These are phyloP conservation scores for Empidonax alnorum DNA, from an alignment of 2,113 vertebrate species.

Conservation along the genomic window DNA sequence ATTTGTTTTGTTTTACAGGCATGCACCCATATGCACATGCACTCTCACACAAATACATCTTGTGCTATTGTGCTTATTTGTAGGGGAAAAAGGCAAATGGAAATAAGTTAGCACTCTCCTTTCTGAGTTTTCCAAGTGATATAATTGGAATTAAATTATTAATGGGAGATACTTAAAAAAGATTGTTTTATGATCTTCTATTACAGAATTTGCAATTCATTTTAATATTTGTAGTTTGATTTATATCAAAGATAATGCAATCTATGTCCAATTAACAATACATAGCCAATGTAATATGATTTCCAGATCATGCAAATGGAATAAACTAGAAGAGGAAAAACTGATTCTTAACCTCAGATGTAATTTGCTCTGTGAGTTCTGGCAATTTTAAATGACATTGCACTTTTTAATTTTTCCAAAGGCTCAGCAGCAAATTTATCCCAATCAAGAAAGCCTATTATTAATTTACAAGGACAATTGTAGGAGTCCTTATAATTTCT, in stretches of 20 bases:
- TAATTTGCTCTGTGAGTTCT: conserved; percentile 86
- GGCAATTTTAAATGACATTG: conserved; percentile 89
- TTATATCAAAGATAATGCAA: conserved; percentile 93
- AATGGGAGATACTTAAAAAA: conserved; percentile 90
- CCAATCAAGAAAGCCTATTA: conserved; percentile 85
- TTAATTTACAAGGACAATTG: conserved; percentile 88
- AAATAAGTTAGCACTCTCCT: conserved; percentile 79
- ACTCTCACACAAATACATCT: not conserved
- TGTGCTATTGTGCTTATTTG: conserved; percentile 57
- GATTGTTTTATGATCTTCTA: conserved; percentile 93
- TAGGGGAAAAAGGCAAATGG: conserved; percentile 66
- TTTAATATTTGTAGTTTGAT: conserved; percentile 94
- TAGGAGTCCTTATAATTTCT: conserved; percentile 85
- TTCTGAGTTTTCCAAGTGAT: conserved; percentile 81
- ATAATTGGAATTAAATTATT: conserved; percentile 96
- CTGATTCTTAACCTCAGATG: conserved; percentile 87
- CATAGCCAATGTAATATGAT: conserved; percentile 89
- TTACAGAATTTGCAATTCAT: conserved; percentile 93
- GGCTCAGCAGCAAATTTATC: conserved; percentile 86
- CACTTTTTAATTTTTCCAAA: conserved; percentile 88
- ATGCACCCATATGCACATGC: not conserved
- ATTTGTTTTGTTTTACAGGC: conserved; percentile 31
- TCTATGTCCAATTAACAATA: conserved; percentile 93
- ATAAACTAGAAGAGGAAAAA: conserved; percentile 81
- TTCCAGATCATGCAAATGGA: conserved; percentile 89